Percentiles rank a stretch among this genome's conserved stretches.
Evolutionary conservation across 2,797 vertebrate genomes (phyloP).

Genomic region (Tapera naevia): DNA sequence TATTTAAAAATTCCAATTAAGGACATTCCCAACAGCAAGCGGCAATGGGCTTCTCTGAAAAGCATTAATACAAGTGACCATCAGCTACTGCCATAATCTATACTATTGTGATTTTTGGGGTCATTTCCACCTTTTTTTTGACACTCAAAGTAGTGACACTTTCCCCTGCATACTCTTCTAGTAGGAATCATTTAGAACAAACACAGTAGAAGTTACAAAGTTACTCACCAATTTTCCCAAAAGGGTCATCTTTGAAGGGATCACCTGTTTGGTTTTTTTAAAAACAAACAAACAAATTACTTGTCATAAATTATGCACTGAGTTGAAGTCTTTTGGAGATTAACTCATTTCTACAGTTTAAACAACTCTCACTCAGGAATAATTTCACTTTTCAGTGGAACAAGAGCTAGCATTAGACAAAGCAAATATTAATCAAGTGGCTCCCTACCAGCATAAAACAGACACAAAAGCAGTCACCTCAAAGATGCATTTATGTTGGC

Average conservation of each 20-base stretch:
- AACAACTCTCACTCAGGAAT: not conserved
- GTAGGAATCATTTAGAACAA: not conserved
- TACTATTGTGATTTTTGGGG: not conserved
- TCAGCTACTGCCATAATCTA: not conserved
- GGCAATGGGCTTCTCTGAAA: not conserved
- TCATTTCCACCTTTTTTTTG: not conserved
- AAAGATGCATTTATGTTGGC: not conserved
- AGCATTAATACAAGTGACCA: not conserved
- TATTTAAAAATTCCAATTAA: not conserved
- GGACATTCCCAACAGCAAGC: not conserved
- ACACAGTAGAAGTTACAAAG: not conserved
- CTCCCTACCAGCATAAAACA: not conserved
- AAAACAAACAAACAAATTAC: not conserved
- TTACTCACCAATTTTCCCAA: slow-evolving; percentile 91
- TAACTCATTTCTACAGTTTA: not conserved
- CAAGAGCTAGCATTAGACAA: not conserved
- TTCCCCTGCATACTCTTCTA: not conserved
- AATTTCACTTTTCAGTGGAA: not conserved
- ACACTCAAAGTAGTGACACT: not conserved
- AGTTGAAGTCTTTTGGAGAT: not conserved
- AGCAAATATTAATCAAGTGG: not conserved
- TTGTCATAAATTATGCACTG: not conserved
- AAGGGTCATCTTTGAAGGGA: slow-evolving; percentile 96
- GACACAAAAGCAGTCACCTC: not conserved
- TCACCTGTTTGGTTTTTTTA: slow-evolving; percentile 81